These are phyloP conservation scores for Poecilia wingei DNA, from an alignment of 2,797 vertebrate genomes.

Conservation along the genomic window DNA sequence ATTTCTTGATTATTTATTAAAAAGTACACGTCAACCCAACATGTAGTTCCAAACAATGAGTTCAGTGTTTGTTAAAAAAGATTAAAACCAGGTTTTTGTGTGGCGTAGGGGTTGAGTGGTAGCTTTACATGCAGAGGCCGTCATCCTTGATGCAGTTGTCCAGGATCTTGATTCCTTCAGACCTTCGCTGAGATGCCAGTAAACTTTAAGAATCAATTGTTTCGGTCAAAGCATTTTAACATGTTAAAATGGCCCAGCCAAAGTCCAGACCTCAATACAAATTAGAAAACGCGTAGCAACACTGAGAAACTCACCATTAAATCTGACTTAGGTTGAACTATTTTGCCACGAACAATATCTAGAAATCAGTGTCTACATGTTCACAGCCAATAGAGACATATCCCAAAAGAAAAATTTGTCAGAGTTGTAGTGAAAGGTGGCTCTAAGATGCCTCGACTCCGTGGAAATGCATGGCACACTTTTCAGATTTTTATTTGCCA, in stretches of 20 bases:
- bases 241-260: neutral
- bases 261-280: neutral
- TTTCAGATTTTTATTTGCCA: neutral
- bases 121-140: neutral
- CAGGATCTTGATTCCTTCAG: neutral
- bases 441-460: neutral
- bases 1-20: neutral
- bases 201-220: neutral
- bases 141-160: neutral
- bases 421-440: neutral
- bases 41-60: neutral
- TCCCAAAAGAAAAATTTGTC: neutral
- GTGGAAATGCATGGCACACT: neutral
- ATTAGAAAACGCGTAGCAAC: neutral
- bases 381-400: neutral
- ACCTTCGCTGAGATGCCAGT: neutral
- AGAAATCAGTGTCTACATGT: neutral
- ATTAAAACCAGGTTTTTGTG: neutral
- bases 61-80: neutral
- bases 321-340: neutral
- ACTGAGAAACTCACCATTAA: neutral
- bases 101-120: neutral
- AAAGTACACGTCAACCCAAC: neutral
- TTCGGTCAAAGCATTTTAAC: neutral
- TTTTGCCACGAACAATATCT: neutral